A percentile compares a stretch with the other conserved stretches of the same genome.
These are phyloP conservation scores for Diacarnus erythraeanus DNA, from an alignment of 37 sponge, comb jelly and placozoan genomes.

Conservation along the genomic window DNA sequence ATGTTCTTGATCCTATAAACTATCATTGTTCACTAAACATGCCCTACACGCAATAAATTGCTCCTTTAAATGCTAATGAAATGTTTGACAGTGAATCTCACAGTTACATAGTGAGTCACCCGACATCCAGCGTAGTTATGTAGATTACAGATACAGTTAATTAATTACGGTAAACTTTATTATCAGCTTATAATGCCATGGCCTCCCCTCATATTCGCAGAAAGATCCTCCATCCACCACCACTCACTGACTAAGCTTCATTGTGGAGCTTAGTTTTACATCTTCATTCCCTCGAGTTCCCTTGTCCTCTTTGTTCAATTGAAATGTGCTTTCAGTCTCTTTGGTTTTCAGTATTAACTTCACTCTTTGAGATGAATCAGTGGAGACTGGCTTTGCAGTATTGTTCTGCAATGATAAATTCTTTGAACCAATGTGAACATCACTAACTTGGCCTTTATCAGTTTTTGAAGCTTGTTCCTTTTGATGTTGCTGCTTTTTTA, in stretches of 20 bases:
- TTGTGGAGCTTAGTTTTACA: neutral
- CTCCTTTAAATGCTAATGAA: neutral
- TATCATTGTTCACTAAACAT: neutral
- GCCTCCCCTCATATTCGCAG: neutral
- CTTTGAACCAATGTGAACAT: neutral
- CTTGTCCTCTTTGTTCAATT: neutral
- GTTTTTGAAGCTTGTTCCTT: constrained; percentile 2
- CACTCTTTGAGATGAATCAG: neutral
- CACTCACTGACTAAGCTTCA: neutral
- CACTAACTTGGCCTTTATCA: neutral
- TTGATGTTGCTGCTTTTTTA: constrained; percentile 22
- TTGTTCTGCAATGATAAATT: neutral
- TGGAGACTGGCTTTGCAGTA: neutral
- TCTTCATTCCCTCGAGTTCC: neutral
- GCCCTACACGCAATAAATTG: neutral
- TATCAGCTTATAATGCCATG: constrained; percentile 1
- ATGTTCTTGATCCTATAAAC: neutral
- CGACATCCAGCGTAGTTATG: neutral
- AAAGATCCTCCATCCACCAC: constrained; percentile 2
- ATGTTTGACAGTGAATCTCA: neutral
- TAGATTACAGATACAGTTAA: neutral
- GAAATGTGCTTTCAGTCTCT: neutral
- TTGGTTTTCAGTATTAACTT: neutral
- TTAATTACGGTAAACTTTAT: neutral
- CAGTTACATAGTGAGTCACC: constrained; percentile 1